These are phyloP conservation scores for Himalopsyche japonica DNA, from an alignment of 2,888 invertebrate species.

Conservation along the genomic window DNA sequence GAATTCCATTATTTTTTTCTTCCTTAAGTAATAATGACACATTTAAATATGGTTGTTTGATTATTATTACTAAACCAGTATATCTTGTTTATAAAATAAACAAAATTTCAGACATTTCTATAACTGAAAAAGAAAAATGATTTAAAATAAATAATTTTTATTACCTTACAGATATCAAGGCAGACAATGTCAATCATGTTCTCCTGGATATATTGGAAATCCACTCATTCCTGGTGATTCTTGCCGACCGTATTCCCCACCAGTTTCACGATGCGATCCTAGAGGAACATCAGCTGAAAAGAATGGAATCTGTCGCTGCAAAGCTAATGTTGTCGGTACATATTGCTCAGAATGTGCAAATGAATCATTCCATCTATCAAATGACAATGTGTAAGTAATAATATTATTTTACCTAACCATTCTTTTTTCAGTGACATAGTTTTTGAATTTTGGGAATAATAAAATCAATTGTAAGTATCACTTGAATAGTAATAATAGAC, in stretches of 20 bases:
- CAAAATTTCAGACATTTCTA: background rate
- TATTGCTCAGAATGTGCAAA: conserved; percentile 86
- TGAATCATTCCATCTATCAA: conserved; percentile 81
- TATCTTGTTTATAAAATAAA: too few species aligned
- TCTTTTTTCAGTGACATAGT: too few species aligned
- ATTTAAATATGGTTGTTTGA: too few species aligned
- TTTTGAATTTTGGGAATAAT: too few species aligned
- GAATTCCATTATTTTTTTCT: too few species aligned
- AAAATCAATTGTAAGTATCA: too few species aligned
- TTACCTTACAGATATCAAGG: conserved; percentile 60
- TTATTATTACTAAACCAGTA: too few species aligned
- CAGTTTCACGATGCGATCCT: conserved; percentile 67
- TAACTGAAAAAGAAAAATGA: background rate
- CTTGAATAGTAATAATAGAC: too few species aligned
- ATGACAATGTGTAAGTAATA: conserved; percentile 55
- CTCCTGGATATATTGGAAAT: conserved; percentile 79
- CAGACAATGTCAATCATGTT: conserved; percentile 76
- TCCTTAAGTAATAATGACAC: too few species aligned
- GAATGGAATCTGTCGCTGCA: conserved; percentile 48
- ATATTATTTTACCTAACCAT: background rate
- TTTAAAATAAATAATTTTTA: background rate
- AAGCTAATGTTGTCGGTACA: conserved; percentile 72
- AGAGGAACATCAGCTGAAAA: conserved; percentile 67
- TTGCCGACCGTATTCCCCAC: conserved; percentile 59
- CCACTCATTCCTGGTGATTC: conserved; percentile 75